Percentiles rank a stretch among this genome's conserved stretches.
Evolutionary conservation across 2,888 invertebrate genomes (phyloP).

Genomic region (Trichogramma dendrolimi): DNA sequence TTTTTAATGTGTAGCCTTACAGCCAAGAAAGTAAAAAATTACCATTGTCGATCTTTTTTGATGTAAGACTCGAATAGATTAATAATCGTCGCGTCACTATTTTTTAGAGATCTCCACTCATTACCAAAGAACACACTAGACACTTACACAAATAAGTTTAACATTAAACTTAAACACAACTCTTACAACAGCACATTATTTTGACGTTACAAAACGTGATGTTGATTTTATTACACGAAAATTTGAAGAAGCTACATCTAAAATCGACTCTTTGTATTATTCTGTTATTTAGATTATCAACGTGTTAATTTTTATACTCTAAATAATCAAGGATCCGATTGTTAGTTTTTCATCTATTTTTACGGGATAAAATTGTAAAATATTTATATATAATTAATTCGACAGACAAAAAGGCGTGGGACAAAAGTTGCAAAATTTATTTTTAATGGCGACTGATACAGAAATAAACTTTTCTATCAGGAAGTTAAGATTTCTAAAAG

Average conservation of each 20-base stretch:
- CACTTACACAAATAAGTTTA: conserved; percentile 25
- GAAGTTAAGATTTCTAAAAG: background rate
- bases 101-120: conserved; percentile 45
- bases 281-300: no score
- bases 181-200: conserved; percentile 16
- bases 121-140: conserved; percentile 42
- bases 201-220: conserved; percentile 5
- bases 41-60: no score
- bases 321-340: no score
- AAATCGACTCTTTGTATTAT: no score
- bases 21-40: background rate
- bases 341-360: background rate
- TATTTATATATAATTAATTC: conserved; percentile 4
- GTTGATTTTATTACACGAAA: conserved; percentile 2
- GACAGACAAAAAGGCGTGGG: conserved; percentile 22
- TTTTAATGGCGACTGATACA: conserved; percentile 11
- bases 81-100: conserved; percentile 24
- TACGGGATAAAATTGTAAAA: background rate
- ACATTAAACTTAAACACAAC: conserved; percentile 14
- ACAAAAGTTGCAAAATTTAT: conserved; percentile 27
- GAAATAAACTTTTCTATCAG: no score
- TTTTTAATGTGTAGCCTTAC: background rate
- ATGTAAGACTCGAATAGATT: background rate
- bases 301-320: no score
- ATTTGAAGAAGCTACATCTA: background rate